Conservation (phyloP, 2,113 vertebrate genomes). For the Epinephelus fuscoguttatus region DNA sequence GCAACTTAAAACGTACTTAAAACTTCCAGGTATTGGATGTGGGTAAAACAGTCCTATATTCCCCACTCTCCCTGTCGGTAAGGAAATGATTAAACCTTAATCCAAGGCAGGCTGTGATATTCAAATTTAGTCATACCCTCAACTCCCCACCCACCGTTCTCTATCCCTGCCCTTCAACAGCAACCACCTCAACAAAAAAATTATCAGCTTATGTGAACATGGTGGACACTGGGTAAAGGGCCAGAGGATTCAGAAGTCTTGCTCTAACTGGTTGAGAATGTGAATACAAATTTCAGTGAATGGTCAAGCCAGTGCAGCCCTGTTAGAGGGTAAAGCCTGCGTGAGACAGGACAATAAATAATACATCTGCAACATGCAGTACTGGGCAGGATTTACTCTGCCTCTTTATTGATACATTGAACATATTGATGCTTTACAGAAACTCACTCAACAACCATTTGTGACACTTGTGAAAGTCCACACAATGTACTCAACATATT, state of each 20-base stretch:
- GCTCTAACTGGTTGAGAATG: constrained; percentile 19
- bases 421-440: constrained; percentile 49
- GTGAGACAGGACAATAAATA: neutral
- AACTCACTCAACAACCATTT: constrained; percentile 26
- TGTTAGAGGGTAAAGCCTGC: neutral
- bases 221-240: neutral
- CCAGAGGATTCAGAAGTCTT: neutral
- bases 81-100: constrained; percentile 13
- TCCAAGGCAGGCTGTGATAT: constrained; percentile 1
- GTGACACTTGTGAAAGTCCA: constrained; percentile 22
- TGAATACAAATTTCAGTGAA: constrained; percentile 22
- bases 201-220: constrained; percentile 3
- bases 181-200: constrained; percentile 5
- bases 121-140: constrained; percentile 19
- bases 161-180: constrained; percentile 6
- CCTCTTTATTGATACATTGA: constrained; percentile 64
- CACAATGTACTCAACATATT: neutral
- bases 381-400: constrained; percentile 36
- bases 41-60: neutral
- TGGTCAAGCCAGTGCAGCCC: neutral
- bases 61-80: neutral
- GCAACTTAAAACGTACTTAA: too few species aligned
- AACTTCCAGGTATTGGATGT: neutral
- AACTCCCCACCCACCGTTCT: neutral
- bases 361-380: constrained; percentile 45